A percentile compares a stretch with the other conserved stretches of the same genome.
Conservation (phyloP, 2,113 vertebrate species). For the Pipa parva region DNA sequence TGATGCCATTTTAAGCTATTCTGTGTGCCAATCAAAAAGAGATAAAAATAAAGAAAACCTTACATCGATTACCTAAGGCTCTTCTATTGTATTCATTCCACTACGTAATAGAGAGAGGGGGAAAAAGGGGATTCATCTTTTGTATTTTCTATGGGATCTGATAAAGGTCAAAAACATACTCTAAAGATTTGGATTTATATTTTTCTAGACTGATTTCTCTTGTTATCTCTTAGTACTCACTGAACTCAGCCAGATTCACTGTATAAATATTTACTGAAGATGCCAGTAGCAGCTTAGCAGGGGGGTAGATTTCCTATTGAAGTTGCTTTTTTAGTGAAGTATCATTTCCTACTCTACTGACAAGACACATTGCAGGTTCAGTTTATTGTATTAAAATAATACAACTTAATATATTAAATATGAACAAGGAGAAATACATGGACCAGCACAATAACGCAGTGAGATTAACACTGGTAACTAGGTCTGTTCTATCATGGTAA, state of each 20-base stretch:
- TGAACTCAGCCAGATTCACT: conserved; percentile 8
- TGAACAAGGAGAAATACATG: not conserved
- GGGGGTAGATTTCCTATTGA: conserved; percentile 5
- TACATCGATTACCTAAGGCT: not conserved
- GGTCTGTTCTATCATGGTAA: not conserved
- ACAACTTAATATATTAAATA: not conserved
- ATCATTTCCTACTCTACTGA: conserved; percentile 4
- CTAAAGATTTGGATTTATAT: not conserved
- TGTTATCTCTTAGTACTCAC: conserved; percentile 1
- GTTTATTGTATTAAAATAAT: conserved; percentile 20
- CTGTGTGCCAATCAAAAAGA: not conserved
- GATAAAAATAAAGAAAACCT: not conserved
- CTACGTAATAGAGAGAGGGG: not conserved
- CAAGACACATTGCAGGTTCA: not conserved
- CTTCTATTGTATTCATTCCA: not conserved
- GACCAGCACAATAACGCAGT: not conserved
- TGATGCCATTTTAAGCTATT: not conserved
- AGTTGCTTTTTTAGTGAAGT: not conserved
- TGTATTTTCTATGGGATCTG: not conserved
- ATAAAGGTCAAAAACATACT: not conserved
- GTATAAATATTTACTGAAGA: conserved; percentile 19
- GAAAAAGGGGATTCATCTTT: not conserved
- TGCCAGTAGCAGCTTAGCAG: conserved; percentile 20
- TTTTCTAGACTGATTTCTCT: not conserved
- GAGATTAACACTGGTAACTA: not conserved